Percentiles rank a stretch among this genome's conserved stretches.
Conservation (phyloP, 1,140 invertebrate genomes). For the Danaus melanippus region DNA sequence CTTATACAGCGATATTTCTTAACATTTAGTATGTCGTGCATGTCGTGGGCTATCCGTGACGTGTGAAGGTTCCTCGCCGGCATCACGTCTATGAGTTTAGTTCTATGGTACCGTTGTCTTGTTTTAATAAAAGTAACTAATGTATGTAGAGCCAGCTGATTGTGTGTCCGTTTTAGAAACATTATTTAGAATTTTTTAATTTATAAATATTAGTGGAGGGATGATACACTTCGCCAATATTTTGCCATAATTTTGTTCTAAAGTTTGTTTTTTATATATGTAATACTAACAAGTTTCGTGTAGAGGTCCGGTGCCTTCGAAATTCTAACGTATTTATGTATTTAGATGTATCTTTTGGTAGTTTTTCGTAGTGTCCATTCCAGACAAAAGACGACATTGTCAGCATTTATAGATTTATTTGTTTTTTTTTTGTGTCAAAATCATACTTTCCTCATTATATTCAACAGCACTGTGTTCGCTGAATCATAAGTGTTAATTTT, state of each 20-base stretch:
- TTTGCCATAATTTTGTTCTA: constrained; percentile 64
- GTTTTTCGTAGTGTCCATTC: constrained; percentile 64
- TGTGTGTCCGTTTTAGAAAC: constrained; percentile 32
- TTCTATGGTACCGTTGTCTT: no score
- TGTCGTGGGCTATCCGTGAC: constrained; percentile 1
- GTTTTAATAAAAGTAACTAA: no score
- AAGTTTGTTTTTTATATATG: constrained; percentile 32
- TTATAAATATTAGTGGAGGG: constrained; percentile 50
- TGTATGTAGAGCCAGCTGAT: constrained; percentile 1
- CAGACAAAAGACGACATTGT: constrained; percentile 69
- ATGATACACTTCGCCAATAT: constrained; percentile 58
- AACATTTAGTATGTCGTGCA: constrained; percentile 1
- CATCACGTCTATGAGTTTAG: no score
- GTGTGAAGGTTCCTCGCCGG: no score
- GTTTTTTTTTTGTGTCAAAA: constrained; percentile 36
- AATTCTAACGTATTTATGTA: constrained; percentile 49
- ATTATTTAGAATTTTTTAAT: constrained; percentile 29
- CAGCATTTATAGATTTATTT: constrained; percentile 69
- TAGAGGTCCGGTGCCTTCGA: constrained; percentile 39
- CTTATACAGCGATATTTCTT: constrained; percentile 17
- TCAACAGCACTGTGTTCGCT: constrained; percentile 17
- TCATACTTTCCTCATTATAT: constrained; percentile 22
- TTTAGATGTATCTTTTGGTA: constrained; percentile 37
- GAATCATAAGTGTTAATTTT: constrained; percentile 38
- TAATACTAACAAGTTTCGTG: constrained; percentile 40